Conservation (phyloP, 2,113 vertebrate genomes). For the Columba janthina region DNA sequence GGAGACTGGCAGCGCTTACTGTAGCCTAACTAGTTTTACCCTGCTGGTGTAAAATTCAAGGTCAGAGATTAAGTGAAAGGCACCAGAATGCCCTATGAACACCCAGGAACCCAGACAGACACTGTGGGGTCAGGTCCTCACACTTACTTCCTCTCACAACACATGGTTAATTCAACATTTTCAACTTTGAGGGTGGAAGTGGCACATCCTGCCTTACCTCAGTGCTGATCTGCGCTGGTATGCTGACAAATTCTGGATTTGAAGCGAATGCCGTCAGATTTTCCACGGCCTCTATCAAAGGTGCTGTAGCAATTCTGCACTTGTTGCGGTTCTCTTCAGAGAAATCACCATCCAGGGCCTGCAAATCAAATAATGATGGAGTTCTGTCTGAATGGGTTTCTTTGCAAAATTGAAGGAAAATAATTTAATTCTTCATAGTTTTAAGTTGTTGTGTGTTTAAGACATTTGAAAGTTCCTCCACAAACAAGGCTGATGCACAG, state of each 20-base stretch:
- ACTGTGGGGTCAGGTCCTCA: not conserved
- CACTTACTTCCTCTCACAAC: not conserved
- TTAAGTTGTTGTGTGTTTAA: not conserved
- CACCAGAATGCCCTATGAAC: not conserved
- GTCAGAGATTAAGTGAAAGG: not conserved
- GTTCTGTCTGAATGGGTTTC: not conserved
- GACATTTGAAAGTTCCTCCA: not conserved
- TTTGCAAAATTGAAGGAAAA: not conserved
- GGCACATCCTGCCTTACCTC: slow-evolving; percentile 83
- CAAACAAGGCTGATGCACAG: not conserved
- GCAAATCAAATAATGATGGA: not conserved
- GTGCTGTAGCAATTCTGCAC: slow-evolving; percentile 89
- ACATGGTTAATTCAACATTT: not conserved
- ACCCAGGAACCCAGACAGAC: not conserved
- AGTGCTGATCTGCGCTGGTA: slow-evolving; percentile 94
- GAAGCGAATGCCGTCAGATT: slow-evolving; percentile 94
- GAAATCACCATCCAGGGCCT: slow-evolving; percentile 96
- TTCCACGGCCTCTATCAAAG: slow-evolving; percentile 95
- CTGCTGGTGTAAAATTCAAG: not conserved
- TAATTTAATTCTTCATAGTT: not conserved
- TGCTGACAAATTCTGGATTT: slow-evolving; percentile 96
- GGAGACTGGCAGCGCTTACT: not conserved
- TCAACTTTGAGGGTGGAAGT: not conserved
- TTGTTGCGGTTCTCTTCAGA: slow-evolving; percentile 94
- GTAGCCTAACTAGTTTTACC: not conserved